phyloP scores from a whole-genome alignment of 2,113 vertebrate genomes.

The Eptesicus fuscus region DNA sequence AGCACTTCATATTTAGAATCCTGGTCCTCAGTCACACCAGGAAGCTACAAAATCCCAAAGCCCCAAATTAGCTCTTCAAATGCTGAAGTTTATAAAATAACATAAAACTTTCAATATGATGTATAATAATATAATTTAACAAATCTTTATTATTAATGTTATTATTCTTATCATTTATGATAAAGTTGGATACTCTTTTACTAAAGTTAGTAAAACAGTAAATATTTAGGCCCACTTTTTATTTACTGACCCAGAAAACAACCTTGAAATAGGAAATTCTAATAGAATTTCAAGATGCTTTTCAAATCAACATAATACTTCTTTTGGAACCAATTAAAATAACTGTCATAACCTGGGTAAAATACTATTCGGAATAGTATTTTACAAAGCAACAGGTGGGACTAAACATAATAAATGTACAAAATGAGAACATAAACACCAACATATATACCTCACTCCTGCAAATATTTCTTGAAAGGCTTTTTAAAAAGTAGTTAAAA shows the following conservation, averaged over 20 bases:
- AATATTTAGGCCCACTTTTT: constrained; percentile 21
- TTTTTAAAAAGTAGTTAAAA: constrained; percentile 43
- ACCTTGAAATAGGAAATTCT: neutral
- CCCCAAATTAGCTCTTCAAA: constrained; percentile 42
- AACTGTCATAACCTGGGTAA: constrained; percentile 18
- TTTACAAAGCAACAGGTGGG: constrained; percentile 39
- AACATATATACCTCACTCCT: constrained; percentile 19
- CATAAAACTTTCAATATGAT: neutral
- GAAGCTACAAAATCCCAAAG: constrained; percentile 28
- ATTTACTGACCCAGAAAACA: constrained; percentile 35
- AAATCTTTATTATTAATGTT: neutral
- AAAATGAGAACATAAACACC: constrained; percentile 35
- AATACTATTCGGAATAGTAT: constrained; percentile 52
- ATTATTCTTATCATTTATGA: neutral
- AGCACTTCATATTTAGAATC: constrained; percentile 48
- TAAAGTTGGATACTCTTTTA: neutral
- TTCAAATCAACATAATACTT: constrained; percentile 36
- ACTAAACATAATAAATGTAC: neutral
- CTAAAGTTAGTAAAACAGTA: neutral
- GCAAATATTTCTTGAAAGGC: constrained; percentile 55
- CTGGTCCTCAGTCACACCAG: neutral
- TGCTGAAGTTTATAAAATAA: neutral
- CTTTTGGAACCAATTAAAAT: constrained; percentile 40
- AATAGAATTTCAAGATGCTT: constrained; percentile 20
- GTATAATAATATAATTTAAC: neutral